A percentile compares a stretch with the other conserved stretches of the same genome.
Conservation (phyloP, 2,888 invertebrate genomes). For the Autographa gamma region DNA sequence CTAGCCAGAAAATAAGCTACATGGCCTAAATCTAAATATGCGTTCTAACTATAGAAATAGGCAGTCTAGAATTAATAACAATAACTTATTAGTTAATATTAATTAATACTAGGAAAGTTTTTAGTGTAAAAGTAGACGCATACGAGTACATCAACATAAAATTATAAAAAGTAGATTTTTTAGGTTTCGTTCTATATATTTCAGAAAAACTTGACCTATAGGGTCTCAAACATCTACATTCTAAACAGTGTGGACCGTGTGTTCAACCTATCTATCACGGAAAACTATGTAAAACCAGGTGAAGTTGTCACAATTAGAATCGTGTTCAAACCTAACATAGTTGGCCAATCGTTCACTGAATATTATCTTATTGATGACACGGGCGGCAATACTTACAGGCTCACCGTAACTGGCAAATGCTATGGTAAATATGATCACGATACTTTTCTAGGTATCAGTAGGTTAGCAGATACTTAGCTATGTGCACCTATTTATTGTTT, state of each 20-base stretch:
- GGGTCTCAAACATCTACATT: constrained; percentile 76
- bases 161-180: too few species aligned
- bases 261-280: constrained; percentile 74
- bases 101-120: too few species aligned
- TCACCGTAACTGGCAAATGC: constrained; percentile 80
- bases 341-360: constrained; percentile 81
- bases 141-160: too few species aligned
- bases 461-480: too few species aligned
- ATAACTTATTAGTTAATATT: too few species aligned
- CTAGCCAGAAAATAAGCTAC: neutral
- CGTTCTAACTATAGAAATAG: too few species aligned
- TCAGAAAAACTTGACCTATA: constrained; percentile 73
- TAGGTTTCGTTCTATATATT: constrained; percentile 41
- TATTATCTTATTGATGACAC: constrained; percentile 81
- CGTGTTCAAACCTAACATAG: constrained; percentile 74
- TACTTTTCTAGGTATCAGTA: neutral
- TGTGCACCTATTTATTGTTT: too few species aligned
- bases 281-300: constrained; percentile 69
- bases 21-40: neutral
- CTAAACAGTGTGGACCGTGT: constrained; percentile 80
- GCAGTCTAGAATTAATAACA: too few species aligned
- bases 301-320: constrained; percentile 71
- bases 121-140: too few species aligned
- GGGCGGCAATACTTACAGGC: constrained; percentile 70
- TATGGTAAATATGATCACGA: constrained; percentile 69